phyloP scores from a whole-genome alignment of 2,888 invertebrate genomes.

The Pasiphila rectangulata region DNA sequence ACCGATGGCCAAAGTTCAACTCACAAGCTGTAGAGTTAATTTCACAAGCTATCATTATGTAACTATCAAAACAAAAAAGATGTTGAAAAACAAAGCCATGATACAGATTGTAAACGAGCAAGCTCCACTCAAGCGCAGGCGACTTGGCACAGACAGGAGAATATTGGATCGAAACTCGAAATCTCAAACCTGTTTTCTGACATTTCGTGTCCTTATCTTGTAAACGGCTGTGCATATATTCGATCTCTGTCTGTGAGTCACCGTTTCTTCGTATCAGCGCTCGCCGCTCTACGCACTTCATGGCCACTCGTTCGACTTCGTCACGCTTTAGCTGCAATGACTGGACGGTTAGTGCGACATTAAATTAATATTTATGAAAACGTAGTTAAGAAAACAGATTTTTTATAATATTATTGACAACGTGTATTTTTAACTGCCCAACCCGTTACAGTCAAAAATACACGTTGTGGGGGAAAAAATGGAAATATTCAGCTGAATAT shows the following conservation, averaged over 20 bases:
- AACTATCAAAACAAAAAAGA: conserved; percentile 36
- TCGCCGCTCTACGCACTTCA: conserved; percentile 76
- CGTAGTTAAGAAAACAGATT: conserved; percentile 66
- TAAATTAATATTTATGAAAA: conserved; percentile 62
- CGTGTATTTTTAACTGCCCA: not conserved
- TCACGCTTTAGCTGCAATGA: conserved; percentile 75
- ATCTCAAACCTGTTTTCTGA: conserved; percentile 75
- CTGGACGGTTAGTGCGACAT: conserved; percentile 69
- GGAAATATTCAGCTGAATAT: no score
- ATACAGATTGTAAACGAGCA: conserved; percentile 54
- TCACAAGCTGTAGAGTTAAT: conserved; percentile 29
- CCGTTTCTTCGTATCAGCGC: conserved; percentile 74
- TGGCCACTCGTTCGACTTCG: conserved; percentile 77
- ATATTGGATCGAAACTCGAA: conserved; percentile 80
- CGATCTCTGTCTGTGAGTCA: conserved; percentile 73
- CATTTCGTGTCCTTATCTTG: conserved; percentile 60
- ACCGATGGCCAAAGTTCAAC: conserved; percentile 14
- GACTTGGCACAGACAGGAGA: conserved; percentile 74
- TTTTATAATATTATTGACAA: conserved; percentile 26
- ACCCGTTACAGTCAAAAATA: no score
- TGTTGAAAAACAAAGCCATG: conserved; percentile 50
- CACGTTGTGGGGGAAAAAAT: no score
- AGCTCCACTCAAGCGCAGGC: conserved; percentile 65
- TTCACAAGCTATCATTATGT: conserved; percentile 34
- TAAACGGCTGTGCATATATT: conserved; percentile 49